Conservation (phyloP, 2,113 vertebrate genomes). For the Acrocephalus arundinaceus region DNA sequence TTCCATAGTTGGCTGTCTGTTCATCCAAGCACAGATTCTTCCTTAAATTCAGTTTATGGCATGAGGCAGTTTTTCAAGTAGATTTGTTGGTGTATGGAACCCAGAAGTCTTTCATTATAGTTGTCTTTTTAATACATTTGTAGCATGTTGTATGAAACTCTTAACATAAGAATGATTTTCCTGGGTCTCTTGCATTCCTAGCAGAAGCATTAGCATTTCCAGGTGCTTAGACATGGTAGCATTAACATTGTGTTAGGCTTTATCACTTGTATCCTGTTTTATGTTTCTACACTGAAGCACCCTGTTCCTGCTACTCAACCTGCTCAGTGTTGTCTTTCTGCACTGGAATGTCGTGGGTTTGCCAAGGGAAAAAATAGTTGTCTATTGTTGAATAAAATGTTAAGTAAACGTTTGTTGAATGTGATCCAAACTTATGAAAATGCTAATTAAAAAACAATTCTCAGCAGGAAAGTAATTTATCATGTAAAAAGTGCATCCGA, state of each 20-base stretch:
- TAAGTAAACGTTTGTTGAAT: neutral
- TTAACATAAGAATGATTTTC: neutral
- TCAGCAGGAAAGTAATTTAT: constrained; percentile 19
- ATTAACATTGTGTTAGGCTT: neutral
- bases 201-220: neutral
- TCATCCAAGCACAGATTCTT: neutral
- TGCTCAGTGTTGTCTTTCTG: neutral
- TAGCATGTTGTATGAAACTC: neutral
- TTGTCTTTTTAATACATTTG: neutral
- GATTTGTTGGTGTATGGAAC: neutral
- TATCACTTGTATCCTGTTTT: neutral
- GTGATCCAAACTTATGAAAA: neutral
- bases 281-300: neutral
- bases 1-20: neutral
- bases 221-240: neutral
- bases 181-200: neutral
- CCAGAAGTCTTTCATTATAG: neutral
- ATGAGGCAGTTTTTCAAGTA: neutral
- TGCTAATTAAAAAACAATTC: neutral
- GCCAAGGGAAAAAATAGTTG: neutral
- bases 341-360: neutral
- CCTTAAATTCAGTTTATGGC: neutral
- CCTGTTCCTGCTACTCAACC: neutral
- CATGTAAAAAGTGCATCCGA: neutral
- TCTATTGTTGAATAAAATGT: constrained; percentile 1